phyloP scores from a whole-genome alignment of 1,140 invertebrate genomes.

The Drosophila repletoides region DNA sequence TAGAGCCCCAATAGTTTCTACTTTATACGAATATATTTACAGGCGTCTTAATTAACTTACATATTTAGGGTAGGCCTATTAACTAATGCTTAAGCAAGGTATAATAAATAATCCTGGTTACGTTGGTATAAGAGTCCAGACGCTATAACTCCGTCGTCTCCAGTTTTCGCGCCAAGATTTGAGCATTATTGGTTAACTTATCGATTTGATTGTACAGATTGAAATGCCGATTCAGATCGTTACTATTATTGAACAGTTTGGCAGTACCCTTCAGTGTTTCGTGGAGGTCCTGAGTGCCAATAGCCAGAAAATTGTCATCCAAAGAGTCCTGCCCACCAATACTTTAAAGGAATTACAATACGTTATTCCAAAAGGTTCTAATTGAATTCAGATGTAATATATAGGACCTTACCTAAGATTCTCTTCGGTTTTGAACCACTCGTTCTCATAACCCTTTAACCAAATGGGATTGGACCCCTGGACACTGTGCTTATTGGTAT shows the following conservation, averaged over 20 bases:
- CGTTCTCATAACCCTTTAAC: constrained; percentile 96
- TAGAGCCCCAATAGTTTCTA: no score
- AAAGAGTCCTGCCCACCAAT: constrained; percentile 91
- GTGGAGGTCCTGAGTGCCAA: constrained; percentile 66
- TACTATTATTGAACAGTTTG: constrained; percentile 83
- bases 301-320: constrained; percentile 88
- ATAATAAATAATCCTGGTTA: constrained; percentile 53
- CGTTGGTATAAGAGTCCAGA: background rate
- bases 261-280: constrained; percentile 78
- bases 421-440: constrained; percentile 95
- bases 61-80: background rate
- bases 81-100: constrained; percentile 13
- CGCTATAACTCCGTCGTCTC: constrained; percentile 89
- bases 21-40: no score
- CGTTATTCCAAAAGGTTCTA: no score
- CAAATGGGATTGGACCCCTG: constrained; percentile 98
- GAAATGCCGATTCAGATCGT: constrained; percentile 85
- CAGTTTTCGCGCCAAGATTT: constrained; percentile 88
- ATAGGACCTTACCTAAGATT: constrained; percentile 88
- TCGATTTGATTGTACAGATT: constrained; percentile 86
- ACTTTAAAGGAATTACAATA: constrained; percentile 17
- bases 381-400: no score
- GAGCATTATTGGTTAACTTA: constrained; percentile 84
- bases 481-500: constrained; percentile 96
- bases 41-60: constrained; percentile 21